Evolutionary conservation across 1,140 invertebrate species (phyloP).

Genomic region (Atopsyche davidsoni): DNA sequence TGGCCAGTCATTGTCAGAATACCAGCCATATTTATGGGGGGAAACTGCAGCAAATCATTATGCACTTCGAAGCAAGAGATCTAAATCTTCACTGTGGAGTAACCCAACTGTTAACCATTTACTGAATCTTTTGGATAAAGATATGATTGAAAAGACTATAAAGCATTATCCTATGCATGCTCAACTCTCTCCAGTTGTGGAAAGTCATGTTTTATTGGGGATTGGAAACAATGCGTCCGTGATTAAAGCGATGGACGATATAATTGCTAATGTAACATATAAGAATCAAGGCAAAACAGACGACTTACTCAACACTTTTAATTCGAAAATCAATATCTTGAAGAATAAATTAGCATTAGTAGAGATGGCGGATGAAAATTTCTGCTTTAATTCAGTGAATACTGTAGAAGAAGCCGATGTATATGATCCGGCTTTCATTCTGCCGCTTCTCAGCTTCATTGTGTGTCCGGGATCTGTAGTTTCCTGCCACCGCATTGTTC

Average conservation of each 20-base stretch:
- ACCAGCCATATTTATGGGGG: conserved; percentile 74
- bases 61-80: conserved; percentile 56
- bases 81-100: conserved; percentile 51
- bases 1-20: conserved; percentile 56
- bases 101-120: conserved; percentile 66
- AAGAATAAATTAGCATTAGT: conserved; percentile 9
- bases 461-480: conserved; percentile 59
- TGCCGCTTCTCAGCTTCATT: conserved; percentile 61
- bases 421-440: conserved; percentile 68
- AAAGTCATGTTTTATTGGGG: too few species aligned
- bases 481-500: conserved; percentile 57
- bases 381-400: background rate
- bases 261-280: conserved; percentile 23
- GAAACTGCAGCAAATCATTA: conserved; percentile 69
- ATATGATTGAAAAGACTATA: conserved; percentile 59
- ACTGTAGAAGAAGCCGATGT: conserved; percentile 33
- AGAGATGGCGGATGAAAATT: conserved; percentile 2
- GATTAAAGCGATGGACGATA: conserved; percentile 6
- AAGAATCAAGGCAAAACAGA: conserved; percentile 27
- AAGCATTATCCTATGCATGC: conserved; percentile 55
- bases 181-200: conserved; percentile 26
- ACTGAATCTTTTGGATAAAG: conserved; percentile 60
- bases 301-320: conserved; percentile 20
- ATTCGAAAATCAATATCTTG: conserved; percentile 8
- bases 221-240: too few species aligned